A percentile compares a stretch with the other conserved stretches of the same genome.
Conservation (phyloP, 2,797 vertebrate species). For the Lepus oiostolus region DNA sequence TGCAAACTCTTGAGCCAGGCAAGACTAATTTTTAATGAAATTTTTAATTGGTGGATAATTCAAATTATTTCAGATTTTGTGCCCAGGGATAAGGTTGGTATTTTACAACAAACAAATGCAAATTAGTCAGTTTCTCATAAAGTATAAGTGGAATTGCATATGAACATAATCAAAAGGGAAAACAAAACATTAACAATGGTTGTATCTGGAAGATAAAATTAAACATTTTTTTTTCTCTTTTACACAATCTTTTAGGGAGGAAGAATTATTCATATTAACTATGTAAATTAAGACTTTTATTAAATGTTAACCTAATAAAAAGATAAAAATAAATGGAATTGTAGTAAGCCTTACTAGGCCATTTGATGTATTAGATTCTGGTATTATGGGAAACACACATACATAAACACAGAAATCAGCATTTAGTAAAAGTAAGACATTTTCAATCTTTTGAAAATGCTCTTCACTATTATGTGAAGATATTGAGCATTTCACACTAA, state of each 20-base stretch:
- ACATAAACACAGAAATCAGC: background rate
- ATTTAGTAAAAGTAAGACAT: background rate
- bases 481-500: background rate
- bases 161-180: background rate
- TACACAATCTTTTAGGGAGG: background rate
- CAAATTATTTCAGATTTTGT: background rate
- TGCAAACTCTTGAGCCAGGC: background rate
- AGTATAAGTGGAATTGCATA: background rate
- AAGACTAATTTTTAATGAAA: background rate
- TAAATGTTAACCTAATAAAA: background rate
- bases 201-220: background rate
- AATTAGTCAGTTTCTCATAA: background rate
- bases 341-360: background rate
- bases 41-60: background rate
- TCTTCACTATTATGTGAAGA: background rate
- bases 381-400: background rate
- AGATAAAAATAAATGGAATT: background rate
- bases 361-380: background rate
- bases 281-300: background rate
- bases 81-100: background rate
- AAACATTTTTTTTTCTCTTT: background rate
- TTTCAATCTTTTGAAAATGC: background rate
- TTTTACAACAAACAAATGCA: background rate
- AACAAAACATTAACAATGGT: background rate
- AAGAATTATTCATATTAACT: background rate